Conservation (phyloP, 23 tunicate genomes). For the Pegea sp. region DNA sequence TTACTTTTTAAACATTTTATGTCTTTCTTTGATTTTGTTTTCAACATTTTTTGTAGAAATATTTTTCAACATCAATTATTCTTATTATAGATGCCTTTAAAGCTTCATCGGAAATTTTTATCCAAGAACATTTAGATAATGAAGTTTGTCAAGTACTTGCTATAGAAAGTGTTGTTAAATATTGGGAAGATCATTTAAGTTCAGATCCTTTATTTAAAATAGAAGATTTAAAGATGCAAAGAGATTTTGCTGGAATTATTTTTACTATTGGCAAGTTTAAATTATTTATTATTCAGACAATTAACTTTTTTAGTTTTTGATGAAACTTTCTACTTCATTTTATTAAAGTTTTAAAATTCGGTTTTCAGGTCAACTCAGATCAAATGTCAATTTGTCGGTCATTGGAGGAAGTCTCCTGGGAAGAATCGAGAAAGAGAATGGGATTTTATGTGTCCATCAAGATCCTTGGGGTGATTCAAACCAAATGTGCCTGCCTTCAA, state of each 20-base stretch:
- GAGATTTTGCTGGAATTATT: constrained; percentile 19
- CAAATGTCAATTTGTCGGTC: constrained; percentile 5
- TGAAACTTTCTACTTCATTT: too few relatives aligned
- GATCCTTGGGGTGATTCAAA: constrained; percentile 34
- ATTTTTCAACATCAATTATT: neutral
- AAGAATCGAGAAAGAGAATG: constrained; percentile 20
- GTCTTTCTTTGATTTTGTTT: neutral
- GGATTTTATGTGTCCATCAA: constrained; percentile 15
- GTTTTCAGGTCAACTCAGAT: constrained; percentile 3
- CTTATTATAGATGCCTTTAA: constrained; percentile 7
- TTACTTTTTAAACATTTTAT: too few relatives aligned
- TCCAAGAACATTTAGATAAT: constrained; percentile 23
- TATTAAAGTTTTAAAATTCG: too few relatives aligned
- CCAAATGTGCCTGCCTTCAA: too few relatives aligned
- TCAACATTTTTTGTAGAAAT: neutral
- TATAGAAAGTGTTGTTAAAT: constrained; percentile 7
- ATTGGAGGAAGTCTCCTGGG: constrained; percentile 19
- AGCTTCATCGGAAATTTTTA: constrained; percentile 14
- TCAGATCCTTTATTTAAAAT: constrained; percentile 7
- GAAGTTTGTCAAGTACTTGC: constrained; percentile 16
- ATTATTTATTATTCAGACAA: too few relatives aligned
- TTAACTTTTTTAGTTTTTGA: too few relatives aligned
- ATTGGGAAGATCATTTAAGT: constrained; percentile 5
- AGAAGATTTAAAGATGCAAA: constrained; percentile 3
- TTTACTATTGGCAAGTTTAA: constrained; percentile 16